These are phyloP conservation scores for Trididemnum nubilum DNA, from an alignment of 23 tunicate genomes.

Conservation along the genomic window DNA sequence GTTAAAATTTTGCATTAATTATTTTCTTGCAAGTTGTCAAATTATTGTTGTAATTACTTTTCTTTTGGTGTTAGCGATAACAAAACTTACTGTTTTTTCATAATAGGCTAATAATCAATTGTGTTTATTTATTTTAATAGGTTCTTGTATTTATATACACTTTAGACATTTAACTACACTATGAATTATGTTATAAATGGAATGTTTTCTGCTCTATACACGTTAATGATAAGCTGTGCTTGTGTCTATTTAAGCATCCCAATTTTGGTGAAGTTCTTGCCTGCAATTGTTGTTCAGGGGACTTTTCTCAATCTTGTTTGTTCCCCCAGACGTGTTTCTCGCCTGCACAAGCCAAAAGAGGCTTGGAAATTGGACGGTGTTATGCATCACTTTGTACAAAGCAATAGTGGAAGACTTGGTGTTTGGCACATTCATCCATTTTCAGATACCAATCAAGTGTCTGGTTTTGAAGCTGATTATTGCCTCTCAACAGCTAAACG, in stretches of 20 bases:
- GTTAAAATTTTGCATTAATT: too few relatives aligned
- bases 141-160: background rate
- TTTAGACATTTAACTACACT: too few relatives aligned
- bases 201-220: background rate
- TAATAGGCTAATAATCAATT: too few relatives aligned
- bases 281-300: conserved; percentile 41
- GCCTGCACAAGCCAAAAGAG: conserved; percentile 36
- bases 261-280: conserved; percentile 35
- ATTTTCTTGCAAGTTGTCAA: too few relatives aligned
- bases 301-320: conserved; percentile 57
- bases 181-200: background rate
- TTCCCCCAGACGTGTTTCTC: conserved; percentile 18
- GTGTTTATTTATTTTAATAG: background rate
- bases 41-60: too few relatives aligned
- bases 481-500: conserved; percentile 44
- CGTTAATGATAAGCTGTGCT: background rate
- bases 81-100: too few relatives aligned
- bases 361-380: conserved; percentile 35
- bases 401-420: conserved; percentile 52
- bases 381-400: conserved; percentile 16
- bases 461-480: background rate
- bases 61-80: too few relatives aligned
- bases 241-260: conserved; percentile 39
- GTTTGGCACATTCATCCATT: conserved; percentile 73
- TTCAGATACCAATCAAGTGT: background rate